Evolutionary conservation across 2,113 vertebrate species (phyloP).

Genomic region (Brachypteracias leptosomus): DNA sequence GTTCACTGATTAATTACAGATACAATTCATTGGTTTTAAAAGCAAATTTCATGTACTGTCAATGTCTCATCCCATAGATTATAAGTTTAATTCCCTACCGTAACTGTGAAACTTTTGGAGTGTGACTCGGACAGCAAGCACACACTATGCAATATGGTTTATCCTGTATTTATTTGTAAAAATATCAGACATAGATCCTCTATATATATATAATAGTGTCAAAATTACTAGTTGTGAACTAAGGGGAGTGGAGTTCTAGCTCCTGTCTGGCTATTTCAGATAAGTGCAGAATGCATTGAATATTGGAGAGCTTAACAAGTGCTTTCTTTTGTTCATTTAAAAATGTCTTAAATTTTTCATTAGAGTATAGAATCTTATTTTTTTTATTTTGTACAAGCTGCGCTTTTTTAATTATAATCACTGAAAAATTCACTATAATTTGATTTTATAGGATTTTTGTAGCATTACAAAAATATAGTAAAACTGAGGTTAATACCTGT

Average conservation of each 20-base stretch:
- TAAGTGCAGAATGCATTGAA: slow-evolving; percentile 72
- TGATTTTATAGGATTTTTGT: slow-evolving; percentile 83
- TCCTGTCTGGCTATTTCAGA: slow-evolving; percentile 72
- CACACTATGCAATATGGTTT: slow-evolving; percentile 90
- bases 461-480: slow-evolving; percentile 78
- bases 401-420: slow-evolving; percentile 83
- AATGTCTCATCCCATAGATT: slow-evolving; percentile 51
- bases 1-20: slow-evolving; percentile 18
- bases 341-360: slow-evolving; percentile 78
- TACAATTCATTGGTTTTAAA: neutral
- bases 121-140: slow-evolving; percentile 80
- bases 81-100: slow-evolving; percentile 59
- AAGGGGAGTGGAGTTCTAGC: slow-evolving; percentile 61
- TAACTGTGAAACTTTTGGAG: slow-evolving; percentile 79
- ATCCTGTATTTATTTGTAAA: slow-evolving; percentile 88
- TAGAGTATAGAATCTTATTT: slow-evolving; percentile 78
- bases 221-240: slow-evolving; percentile 70
- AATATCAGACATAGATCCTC: slow-evolving; percentile 75
- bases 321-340: slow-evolving; percentile 78
- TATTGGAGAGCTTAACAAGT: slow-evolving; percentile 75
- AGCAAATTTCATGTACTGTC: slow-evolving; percentile 42
- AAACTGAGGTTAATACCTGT: slow-evolving; percentile 77
- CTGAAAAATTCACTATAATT: slow-evolving; percentile 77
- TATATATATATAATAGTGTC: slow-evolving; percentile 72
- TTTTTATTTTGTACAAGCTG: slow-evolving; percentile 82